phyloP scores from a whole-genome alignment of 2,113 vertebrate genomes.

The Candoia aspera region DNA sequence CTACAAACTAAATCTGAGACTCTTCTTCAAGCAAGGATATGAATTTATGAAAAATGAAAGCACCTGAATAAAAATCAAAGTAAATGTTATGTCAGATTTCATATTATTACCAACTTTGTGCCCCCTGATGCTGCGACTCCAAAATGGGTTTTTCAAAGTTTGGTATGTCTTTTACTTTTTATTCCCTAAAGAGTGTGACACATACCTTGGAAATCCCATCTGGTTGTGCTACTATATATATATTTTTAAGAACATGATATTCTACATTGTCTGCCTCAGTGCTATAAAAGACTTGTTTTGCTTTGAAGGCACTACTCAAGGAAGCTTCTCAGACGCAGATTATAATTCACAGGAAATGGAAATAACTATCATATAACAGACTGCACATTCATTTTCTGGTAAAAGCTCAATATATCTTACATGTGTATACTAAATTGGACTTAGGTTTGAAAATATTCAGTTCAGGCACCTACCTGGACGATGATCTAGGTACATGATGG shows the following conservation, averaged over 20 bases:
- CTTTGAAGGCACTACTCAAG: neutral
- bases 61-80: conserved; percentile 2
- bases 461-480: neutral
- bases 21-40: neutral
- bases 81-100: conserved; percentile 14
- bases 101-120: conserved; percentile 10
- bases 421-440: neutral
- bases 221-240: conserved; percentile 2
- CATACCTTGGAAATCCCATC: neutral
- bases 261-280: neutral
- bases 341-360: neutral
- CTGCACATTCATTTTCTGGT: neutral
- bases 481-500: neutral
- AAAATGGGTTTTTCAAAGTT: neutral
- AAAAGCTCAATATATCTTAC: conserved; percentile 3
- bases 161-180: neutral
- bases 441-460: neutral
- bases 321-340: neutral
- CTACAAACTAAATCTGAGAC: conserved; percentile 23
- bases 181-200: neutral
- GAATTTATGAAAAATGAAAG: conserved; percentile 15
- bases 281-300: conserved; percentile 14
- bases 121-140: neutral
- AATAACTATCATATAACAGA: neutral
- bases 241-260: no score